Base-by-base conservation (phyloP, 1,140 invertebrate genomes). In the Leptinotarsa defecta region DNA sequence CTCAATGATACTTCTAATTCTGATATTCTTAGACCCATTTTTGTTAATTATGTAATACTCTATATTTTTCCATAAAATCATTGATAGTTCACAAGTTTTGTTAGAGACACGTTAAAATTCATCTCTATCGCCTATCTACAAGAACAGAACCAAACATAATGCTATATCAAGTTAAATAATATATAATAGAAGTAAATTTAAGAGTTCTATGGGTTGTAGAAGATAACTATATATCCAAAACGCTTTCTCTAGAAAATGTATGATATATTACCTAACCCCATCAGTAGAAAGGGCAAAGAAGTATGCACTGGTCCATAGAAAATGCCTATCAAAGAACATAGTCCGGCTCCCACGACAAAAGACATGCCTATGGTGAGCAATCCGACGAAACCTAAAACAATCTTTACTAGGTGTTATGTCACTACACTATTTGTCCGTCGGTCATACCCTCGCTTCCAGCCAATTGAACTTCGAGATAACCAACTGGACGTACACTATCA, bases 261-360 rank as follows among this genome's bases (percentile, higher is more conserved):
- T 4, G n/a, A 17, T 17, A 57, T 57, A 17, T 76, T 79, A 85
- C 84, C 85, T 13, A 94, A 88, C 80, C 94, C 94, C 88, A 95
- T 90, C 34, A 96, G 82, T 62, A 96, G 86, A 86, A 95, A 95
- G 8, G 94, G 94, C 78, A 96, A 86, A 43, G 94, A 92, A 27
- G 91, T 91, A 84, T 95, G 94, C 15, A 96, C 92, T 3, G 94
- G 94, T 1, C 94, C 93, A 85, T 94, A 95, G 5, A 91, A 89
- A 15, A 95, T 87, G 27, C 91, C 91, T 77, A 94, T 85, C 3
- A 91, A 80, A 13, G 93, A 94, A 82, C 93, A 95, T 74, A 94
- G 79, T 62, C 93, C 92, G 77, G 91, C 90, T 0, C 92, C 90
- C 22, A 92, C 89, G 2, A 92, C 83, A 76, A 95, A 93, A n/a